These are phyloP conservation scores for Stenolophus ochropezus DNA, from an alignment of 2,888 invertebrate genomes.

Conservation along the genomic window DNA sequence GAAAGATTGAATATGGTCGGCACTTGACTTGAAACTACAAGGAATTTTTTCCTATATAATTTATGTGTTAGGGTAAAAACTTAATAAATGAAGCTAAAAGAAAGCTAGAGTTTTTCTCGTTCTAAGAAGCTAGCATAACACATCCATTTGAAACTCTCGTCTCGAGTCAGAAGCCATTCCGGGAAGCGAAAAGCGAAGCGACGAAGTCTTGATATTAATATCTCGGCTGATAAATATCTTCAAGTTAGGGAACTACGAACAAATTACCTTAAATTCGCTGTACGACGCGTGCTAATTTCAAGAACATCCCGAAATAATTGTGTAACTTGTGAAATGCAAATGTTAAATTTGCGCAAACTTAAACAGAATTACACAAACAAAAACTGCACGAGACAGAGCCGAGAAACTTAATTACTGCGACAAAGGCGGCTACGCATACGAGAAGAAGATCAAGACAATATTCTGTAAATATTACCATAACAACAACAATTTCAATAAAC, in stretches of 20 bases:
- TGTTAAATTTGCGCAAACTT: conserved; percentile 59
- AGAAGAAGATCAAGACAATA: background rate
- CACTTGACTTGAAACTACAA: conserved; percentile 8
- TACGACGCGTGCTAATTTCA: conserved; percentile 56
- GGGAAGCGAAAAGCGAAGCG: background rate
- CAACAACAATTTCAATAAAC: background rate
- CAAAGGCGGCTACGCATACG: background rate
- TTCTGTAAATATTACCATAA: background rate
- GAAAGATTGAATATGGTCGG: conserved; percentile 35
- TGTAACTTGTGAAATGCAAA: conserved; percentile 60
- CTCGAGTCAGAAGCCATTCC: background rate
- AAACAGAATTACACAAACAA: conserved; percentile 59
- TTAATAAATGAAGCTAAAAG: conserved; percentile 47
- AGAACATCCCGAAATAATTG: conserved; percentile 59
- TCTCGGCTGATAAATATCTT: conserved; percentile 49
- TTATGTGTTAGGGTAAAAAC: conserved; percentile 39
- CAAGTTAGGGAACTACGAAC: conserved; percentile 31
- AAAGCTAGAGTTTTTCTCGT: conserved; percentile 32
- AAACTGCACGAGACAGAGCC: conserved; percentile 56
- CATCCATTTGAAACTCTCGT: conserved; percentile 1
- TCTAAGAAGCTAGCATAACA: conserved; percentile 20
- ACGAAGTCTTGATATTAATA: conserved; percentile 8
- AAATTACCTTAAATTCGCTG: conserved; percentile 53
- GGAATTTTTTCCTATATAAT: conserved; percentile 31
- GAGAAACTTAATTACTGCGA: conserved; percentile 54